Evolutionary conservation across 2,888 invertebrate genomes (phyloP).

Genomic region (Geotrupes spiniger): DNA sequence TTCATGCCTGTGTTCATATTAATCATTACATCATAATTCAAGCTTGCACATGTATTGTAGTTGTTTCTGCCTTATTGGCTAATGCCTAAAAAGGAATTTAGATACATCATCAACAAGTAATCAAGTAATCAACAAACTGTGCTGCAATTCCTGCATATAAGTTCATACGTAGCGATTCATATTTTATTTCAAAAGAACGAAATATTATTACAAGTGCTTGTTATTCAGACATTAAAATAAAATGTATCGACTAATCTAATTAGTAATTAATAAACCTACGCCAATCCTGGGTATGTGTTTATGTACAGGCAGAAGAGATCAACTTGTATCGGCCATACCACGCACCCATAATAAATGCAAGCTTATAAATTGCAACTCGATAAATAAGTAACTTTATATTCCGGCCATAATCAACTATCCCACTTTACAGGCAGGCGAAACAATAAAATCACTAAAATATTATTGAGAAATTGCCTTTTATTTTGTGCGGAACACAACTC

Average conservation of each 20-base stretch:
- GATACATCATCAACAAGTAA: too few relatives aligned
- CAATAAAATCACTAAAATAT: conserved; percentile 53
- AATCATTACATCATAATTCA: too few relatives aligned
- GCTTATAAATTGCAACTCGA: conserved; percentile 51
- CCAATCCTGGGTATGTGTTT: too few relatives aligned
- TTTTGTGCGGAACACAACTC: conserved; percentile 44
- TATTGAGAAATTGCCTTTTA: conserved; percentile 51
- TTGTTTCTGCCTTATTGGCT: too few relatives aligned
- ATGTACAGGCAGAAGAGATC: conserved; percentile 25
- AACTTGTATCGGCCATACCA: conserved; percentile 34
- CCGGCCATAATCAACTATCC: conserved; percentile 51
- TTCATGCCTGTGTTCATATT: too few relatives aligned
- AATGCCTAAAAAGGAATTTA: too few relatives aligned
- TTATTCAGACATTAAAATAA: neutral
- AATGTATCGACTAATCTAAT: neutral
- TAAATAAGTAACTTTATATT: conserved; percentile 54
- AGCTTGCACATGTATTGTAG: too few relatives aligned
- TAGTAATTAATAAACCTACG: neutral
- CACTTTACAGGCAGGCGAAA: conserved; percentile 51
- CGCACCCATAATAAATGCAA: conserved; percentile 50
- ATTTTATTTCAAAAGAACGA: too few relatives aligned
- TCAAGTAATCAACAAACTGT: too few relatives aligned
- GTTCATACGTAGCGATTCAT: too few relatives aligned
- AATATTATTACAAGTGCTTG: too few relatives aligned
- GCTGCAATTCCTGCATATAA: too few relatives aligned